Percentiles rank a stretch among this genome's conserved stretches.
phyloP scores from a whole-genome alignment of 53 echinoderm and acorn worm species.

The Glandiceps talaboti region DNA sequence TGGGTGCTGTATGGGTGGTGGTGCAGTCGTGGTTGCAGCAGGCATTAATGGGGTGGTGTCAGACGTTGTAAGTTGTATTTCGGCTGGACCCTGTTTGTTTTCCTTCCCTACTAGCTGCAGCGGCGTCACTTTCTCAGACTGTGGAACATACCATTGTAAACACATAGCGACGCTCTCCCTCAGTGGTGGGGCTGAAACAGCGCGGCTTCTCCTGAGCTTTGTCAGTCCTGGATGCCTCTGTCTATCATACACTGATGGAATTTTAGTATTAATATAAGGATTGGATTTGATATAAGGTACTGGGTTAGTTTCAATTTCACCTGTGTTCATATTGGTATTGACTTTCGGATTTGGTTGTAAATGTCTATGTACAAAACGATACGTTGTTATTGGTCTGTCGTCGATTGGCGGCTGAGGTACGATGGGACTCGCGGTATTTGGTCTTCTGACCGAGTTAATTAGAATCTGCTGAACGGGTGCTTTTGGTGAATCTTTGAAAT shows the following conservation, averaged over 20 bases:
- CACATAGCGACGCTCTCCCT: conserved; percentile 82
- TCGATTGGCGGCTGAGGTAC: not conserved
- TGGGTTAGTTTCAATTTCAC: conserved; percentile 27
- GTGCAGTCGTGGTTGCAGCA: not conserved
- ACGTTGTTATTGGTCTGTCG: conserved; percentile 42
- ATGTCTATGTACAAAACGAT: conserved; percentile 65
- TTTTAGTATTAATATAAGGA: conserved; percentile 55
- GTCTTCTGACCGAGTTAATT: conserved; percentile 27
- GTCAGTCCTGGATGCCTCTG: conserved; percentile 36
- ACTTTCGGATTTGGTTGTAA: conserved; percentile 64
- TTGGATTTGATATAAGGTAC: conserved; percentile 49
- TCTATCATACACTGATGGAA: conserved; percentile 61
- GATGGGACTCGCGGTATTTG: not conserved
- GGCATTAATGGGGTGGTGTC: not conserved
- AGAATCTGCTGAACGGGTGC: conserved; percentile 49
- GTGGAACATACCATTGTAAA: conserved; percentile 58
- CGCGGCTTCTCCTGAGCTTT: conserved; percentile 36
- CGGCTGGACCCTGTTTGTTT: no score
- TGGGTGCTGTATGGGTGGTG: not conserved
- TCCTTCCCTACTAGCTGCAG: not conserved
- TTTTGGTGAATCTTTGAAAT: conserved; percentile 23
- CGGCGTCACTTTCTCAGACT: conserved; percentile 3
- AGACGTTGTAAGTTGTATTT: not conserved
- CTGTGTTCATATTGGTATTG: conserved; percentile 91
- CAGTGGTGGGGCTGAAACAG: conserved; percentile 55